These are phyloP conservation scores for Sinocyclocheilus anshuiensis DNA, from an alignment of 2,113 vertebrate genomes.

Conservation along the genomic window DNA sequence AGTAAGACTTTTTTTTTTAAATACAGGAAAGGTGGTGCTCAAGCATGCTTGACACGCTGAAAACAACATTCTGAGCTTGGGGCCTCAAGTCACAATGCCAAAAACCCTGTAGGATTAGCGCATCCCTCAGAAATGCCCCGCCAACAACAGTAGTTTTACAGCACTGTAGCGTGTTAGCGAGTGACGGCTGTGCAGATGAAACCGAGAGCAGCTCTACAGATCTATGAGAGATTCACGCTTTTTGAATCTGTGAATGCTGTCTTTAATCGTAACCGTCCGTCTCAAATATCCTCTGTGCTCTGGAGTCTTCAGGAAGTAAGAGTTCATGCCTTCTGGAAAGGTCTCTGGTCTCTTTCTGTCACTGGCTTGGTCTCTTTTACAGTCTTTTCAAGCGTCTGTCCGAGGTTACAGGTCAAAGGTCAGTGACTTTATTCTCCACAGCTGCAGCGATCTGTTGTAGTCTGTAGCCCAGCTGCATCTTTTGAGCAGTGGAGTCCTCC, in stretches of 20 bases:
- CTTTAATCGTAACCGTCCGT: not conserved
- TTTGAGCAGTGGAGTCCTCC: conserved; percentile 90
- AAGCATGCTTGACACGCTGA: not conserved
- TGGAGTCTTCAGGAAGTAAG: conserved; percentile 19
- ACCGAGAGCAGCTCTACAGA: conserved; percentile 3
- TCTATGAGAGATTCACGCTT: not conserved
- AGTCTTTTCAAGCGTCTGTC: conserved; percentile 31
- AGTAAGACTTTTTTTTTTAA: conserved; percentile 20
- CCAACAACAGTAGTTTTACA: not conserved
- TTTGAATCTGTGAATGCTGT: conserved; percentile 17
- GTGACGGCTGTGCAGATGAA: conserved; percentile 4
- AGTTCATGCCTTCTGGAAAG: not conserved
- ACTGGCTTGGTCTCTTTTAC: conserved; percentile 20
- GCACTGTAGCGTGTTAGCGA: not conserved
- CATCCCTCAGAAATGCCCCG: not conserved
- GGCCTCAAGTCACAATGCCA: not conserved
- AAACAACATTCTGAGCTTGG: not conserved
- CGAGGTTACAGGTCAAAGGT: conserved; percentile 81
- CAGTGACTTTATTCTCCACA: conserved; percentile 98
- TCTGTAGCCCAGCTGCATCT: conserved; percentile 97
- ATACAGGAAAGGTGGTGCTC: not conserved
- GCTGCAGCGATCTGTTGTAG: conserved; percentile 96
- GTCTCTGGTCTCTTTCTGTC: conserved; percentile 18
- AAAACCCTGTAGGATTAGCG: not conserved
- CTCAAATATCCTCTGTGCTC: not conserved